Evolutionary conservation across 2,113 vertebrate species (phyloP), one percentile per base, ranked within the genome.

Genomic region (Rhegmatorhina hoffmannsi): DNA sequence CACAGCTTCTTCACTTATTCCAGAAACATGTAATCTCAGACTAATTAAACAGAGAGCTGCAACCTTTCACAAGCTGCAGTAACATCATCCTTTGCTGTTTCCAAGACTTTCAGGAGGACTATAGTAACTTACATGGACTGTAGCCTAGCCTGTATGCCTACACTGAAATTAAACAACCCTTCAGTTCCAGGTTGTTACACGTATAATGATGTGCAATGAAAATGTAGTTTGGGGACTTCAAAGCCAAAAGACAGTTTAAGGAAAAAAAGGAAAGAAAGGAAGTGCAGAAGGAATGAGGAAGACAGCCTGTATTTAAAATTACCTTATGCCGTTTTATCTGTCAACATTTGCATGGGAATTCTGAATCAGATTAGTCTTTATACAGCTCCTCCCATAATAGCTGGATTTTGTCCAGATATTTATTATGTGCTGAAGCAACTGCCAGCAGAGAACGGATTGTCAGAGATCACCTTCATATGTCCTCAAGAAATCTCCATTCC

Each of bases 21-120:
- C 0, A 1, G 63, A 75, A 80, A 79, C 69, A 64, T 29, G 34
- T 49, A 38, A 3, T 73, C 60, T 68, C 34, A 66, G 64, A 66
- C 73, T 63, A 82, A 93, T 72, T 84, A 74, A 93, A 84, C 40
- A 83, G 91, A 77, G 59, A 88, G 53, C 91, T 88, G 40, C 40
- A 95, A 70, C 53, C 82, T 70, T 84, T 87, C 79, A 87, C 43
- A 75, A 29, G 59, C 19, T 68, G 31, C 44, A 60, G 52, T 60
- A 75, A 76, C 68, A n/a, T 13, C 59, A 36, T 40, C 73, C 58
- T 68, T 89, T 82, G 82, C 82, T 69, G 43, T 58, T 87, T 86
- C 79, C 46, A 29, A 31, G n/a, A 52, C 17, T 73, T 95, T 82
- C 69, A 11, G 6, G 33, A 78, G 43, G 46, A 78, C 59, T 58